phyloP scores from a whole-genome alignment of 2,888 invertebrate genomes.

The Orchesellides sinensis region DNA sequence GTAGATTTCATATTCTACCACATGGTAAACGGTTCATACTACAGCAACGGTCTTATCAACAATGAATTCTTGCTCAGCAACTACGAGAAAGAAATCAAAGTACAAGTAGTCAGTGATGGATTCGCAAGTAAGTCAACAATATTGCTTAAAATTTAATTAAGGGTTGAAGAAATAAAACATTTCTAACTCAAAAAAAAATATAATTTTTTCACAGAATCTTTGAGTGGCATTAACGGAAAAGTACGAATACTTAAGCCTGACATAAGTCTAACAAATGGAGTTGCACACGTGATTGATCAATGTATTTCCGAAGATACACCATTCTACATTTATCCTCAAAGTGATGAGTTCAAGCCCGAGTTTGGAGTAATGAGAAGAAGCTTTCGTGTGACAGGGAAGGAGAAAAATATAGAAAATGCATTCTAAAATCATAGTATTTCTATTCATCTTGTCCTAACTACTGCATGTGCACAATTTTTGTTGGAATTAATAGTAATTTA shows the following conservation, averaged over 20 bases:
- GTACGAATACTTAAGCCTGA: constrained; percentile 75
- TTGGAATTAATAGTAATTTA: too few relatives aligned
- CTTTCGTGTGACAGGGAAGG: constrained; percentile 52
- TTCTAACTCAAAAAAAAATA: background rate
- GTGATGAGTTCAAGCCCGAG: constrained; percentile 70
- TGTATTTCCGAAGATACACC: constrained; percentile 63
- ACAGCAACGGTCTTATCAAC: constrained; percentile 76
- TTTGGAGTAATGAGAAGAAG: constrained; percentile 67
- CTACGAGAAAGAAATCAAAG: constrained; percentile 75
- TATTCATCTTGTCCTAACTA: too few relatives aligned
- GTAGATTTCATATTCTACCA: constrained; percentile 76
- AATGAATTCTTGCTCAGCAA: constrained; percentile 76
- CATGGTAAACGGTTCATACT: constrained; percentile 76
- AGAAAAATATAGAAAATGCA: constrained; percentile 55
- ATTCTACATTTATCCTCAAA: constrained; percentile 68
- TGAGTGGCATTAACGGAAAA: constrained; percentile 74
- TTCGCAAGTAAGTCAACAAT: constrained; percentile 75
- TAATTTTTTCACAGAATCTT: constrained; percentile 69
- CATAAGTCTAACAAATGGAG: constrained; percentile 76
- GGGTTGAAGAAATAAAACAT: background rate
- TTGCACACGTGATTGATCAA: constrained; percentile 76
- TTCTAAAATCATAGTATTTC: constrained; percentile 24
- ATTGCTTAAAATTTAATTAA: background rate
- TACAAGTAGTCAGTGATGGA: constrained; percentile 75
- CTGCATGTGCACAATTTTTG: too few relatives aligned